These are phyloP conservation scores for Amphiprion clarkii DNA, from an alignment of 2,797 vertebrate species.

Conservation along the genomic window DNA sequence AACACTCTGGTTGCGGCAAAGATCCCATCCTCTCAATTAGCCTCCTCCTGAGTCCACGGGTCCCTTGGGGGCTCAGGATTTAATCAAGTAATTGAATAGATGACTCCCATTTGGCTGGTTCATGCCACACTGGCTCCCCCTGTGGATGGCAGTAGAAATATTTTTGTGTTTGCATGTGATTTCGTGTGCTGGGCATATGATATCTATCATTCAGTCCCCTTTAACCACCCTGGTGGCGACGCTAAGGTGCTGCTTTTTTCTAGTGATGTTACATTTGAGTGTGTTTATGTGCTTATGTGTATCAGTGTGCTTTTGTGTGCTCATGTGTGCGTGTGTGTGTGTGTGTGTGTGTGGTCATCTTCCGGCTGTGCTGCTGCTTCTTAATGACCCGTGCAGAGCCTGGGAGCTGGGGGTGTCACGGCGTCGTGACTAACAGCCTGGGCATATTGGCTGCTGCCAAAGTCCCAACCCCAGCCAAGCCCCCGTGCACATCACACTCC, in stretches of 20 bases:
- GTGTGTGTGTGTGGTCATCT: constrained; percentile 54
- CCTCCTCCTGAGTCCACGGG: constrained; percentile 35
- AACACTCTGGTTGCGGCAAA: constrained; percentile 19
- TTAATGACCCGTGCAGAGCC: constrained; percentile 80
- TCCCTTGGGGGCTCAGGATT: constrained; percentile 49
- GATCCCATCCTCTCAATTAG: constrained; percentile 67
- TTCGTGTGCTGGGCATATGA: constrained; percentile 4
- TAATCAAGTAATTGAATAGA: constrained; percentile 76
- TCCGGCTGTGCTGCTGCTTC: constrained; percentile 59
- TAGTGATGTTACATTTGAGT: constrained; percentile 47
- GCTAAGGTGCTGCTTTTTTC: constrained; percentile 26
- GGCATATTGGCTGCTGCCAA: constrained; percentile 70
- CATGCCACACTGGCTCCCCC: constrained; percentile 36
- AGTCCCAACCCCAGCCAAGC: constrained; percentile 48
- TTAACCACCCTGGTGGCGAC: constrained; percentile 37
- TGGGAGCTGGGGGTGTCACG: constrained; percentile 67
- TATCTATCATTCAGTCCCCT: constrained; percentile 34
- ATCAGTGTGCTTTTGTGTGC: constrained; percentile 42
- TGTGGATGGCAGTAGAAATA: constrained; percentile 36
- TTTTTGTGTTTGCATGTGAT: constrained; percentile 10
- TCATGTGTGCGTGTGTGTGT: constrained; percentile 26
- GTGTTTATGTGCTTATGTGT: constrained; percentile 42
- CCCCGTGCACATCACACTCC: constrained; percentile 29
- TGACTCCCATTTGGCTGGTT: constrained; percentile 62
- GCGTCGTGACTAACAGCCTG: constrained; percentile 77